Evolutionary conservation across 2,797 vertebrate genomes (phyloP).

Genomic region (Argyrosomus regius): DNA sequence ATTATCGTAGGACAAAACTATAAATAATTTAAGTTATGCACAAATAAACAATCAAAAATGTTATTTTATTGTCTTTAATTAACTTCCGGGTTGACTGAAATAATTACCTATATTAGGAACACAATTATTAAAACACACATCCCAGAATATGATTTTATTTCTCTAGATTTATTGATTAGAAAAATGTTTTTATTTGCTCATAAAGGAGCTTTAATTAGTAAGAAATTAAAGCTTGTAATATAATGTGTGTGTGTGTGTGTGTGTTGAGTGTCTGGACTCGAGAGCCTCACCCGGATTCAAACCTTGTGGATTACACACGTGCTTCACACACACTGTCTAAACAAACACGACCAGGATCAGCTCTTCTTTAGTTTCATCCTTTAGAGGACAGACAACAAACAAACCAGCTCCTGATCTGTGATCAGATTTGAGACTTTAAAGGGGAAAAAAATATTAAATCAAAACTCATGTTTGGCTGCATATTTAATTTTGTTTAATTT

Average conservation of each 20-base stretch:
- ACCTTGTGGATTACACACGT: slow-evolving; percentile 14
- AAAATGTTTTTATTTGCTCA: neutral
- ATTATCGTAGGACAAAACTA: neutral
- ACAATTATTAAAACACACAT: neutral
- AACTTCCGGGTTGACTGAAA: neutral
- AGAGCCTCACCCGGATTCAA: neutral
- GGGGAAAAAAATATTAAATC: no score
- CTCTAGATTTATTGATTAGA: neutral
- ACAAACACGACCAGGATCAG: neutral
- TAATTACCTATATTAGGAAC: neutral
- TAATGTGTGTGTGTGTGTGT: neutral
- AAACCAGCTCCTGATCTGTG: no score
- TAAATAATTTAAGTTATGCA: neutral
- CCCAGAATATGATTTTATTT: neutral
- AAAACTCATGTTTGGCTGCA: neutral
- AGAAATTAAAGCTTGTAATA: neutral
- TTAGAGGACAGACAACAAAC: no score
- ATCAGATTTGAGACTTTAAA: no score
- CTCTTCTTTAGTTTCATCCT: no score
- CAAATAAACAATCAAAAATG: neutral
- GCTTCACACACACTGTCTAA: neutral
- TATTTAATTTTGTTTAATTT: neutral
- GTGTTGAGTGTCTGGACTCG: neutral
- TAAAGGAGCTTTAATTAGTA: neutral
- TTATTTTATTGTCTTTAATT: neutral